phyloP scores from a whole-genome alignment of 2,113 vertebrate genomes.

The Pseudorasbora parva region DNA sequence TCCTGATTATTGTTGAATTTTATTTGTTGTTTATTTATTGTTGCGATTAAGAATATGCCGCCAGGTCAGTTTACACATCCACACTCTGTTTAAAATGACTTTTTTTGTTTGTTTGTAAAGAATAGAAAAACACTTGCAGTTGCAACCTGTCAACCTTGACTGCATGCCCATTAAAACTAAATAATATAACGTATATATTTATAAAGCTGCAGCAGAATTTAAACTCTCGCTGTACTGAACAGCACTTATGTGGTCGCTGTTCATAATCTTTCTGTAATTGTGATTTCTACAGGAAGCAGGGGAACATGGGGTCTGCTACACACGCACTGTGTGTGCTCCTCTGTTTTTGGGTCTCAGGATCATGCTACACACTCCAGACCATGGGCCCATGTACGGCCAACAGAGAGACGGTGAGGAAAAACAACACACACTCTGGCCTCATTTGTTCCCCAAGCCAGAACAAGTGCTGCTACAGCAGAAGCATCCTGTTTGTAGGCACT shows the following conservation, averaged over 20 bases:
- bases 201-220: background rate
- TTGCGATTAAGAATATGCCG: background rate
- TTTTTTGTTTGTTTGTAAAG: no score
- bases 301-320: constrained; percentile 53
- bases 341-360: constrained; percentile 51
- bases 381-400: constrained; percentile 51
- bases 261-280: background rate
- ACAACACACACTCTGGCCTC: constrained; percentile 34
- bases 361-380: constrained; percentile 31
- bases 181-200: background rate
- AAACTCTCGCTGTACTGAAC: background rate
- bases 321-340: constrained; percentile 44
- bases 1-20: background rate
- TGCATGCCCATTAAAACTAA: background rate
- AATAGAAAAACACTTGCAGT: no score
- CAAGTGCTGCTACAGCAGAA: constrained; percentile 57
- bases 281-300: constrained; percentile 50
- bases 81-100: no score
- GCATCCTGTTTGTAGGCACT: constrained; percentile 74
- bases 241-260: background rate
- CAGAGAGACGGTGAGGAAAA: constrained; percentile 52
- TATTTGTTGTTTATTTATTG: no score
- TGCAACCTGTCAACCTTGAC: background rate
- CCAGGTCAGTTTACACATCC: background rate
- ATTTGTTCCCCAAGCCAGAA: constrained; percentile 54